Evolutionary conservation across 2,888 invertebrate genomes (phyloP).

Genomic region (Clusia tigrina): DNA sequence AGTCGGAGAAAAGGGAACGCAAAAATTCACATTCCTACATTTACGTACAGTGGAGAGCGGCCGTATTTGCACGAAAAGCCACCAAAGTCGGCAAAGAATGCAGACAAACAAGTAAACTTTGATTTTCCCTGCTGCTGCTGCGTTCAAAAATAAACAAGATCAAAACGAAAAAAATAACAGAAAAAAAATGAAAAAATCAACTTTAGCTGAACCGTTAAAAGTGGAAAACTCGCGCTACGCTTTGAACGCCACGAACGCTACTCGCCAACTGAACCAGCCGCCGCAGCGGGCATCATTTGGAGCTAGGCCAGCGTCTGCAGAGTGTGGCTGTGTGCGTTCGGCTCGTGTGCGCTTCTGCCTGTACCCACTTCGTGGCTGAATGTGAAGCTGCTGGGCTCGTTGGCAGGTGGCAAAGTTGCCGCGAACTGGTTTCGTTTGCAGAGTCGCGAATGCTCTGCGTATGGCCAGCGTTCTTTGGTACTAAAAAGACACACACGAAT

Average conservation of each 20-base stretch:
- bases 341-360: conserved; percentile 25
- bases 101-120: conserved; percentile 57
- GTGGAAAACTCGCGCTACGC: background rate
- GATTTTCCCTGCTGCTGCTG: conserved; percentile 24
- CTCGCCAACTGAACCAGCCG: conserved; percentile 45
- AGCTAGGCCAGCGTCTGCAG: conserved; percentile 17
- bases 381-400: background rate
- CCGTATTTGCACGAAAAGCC: conserved; percentile 16
- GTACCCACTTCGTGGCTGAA: background rate
- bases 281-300: background rate
- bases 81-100: conserved; percentile 41
- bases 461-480: too few relatives aligned
- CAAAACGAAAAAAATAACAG: conserved; percentile 26
- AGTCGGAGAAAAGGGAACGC: too few relatives aligned
- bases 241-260: conserved; percentile 48
- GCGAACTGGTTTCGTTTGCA: background rate
- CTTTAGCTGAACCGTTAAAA: background rate
- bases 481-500: too few relatives aligned
- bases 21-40: too few relatives aligned
- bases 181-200: background rate
- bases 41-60: conserved; percentile 4
- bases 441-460: background rate
- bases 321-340: too few relatives aligned
- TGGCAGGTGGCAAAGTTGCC: conserved; percentile 26
- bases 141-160: conserved; percentile 12